Evolutionary conservation across 2,888 invertebrate species (phyloP).

Genomic region (Calameuta pallipes): DNA sequence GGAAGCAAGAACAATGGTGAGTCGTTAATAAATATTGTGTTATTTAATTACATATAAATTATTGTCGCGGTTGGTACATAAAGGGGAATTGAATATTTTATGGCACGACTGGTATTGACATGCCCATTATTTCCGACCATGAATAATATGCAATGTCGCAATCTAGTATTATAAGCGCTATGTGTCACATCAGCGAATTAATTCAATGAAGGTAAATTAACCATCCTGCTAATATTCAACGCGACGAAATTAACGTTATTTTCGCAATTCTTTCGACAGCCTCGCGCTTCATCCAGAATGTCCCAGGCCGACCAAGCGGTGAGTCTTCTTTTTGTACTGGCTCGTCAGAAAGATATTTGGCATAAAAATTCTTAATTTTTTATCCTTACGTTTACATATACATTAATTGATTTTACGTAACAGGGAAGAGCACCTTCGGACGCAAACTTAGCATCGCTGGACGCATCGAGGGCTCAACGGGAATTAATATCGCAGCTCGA

Average conservation of each 20-base stretch:
- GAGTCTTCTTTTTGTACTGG: conserved; percentile 36
- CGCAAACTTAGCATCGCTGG: conserved; percentile 78
- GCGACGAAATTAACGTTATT: conserved; percentile 25
- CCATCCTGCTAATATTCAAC: conserved; percentile 5
- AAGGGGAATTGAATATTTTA: neutral
- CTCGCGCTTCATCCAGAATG: conserved; percentile 60
- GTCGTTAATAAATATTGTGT: conserved; percentile 19
- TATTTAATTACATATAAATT: neutral
- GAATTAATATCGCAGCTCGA: conserved; percentile 94
- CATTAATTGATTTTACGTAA: conserved; percentile 23
- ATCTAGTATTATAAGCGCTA: neutral
- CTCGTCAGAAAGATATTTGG: neutral
- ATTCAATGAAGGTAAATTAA: conserved; percentile 17
- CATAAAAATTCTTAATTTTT: conserved; percentile 7
- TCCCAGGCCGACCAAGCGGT: conserved; percentile 62
- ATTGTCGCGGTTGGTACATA: neutral
- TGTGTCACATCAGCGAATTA: conserved; percentile 13
- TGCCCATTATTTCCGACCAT: neutral
- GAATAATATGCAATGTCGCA: neutral
- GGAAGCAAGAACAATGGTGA: conserved; percentile 81
- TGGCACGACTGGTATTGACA: neutral
- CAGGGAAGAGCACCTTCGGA: conserved; percentile 79
- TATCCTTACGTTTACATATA: conserved; percentile 4
- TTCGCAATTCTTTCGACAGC: conserved; percentile 44
- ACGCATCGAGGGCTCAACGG: conserved; percentile 89